A percentile compares a stretch with the other conserved stretches of the same genome.
phyloP scores from a whole-genome alignment of 64 coral and sea anemone species.

The Exaiptasia diaphana region DNA sequence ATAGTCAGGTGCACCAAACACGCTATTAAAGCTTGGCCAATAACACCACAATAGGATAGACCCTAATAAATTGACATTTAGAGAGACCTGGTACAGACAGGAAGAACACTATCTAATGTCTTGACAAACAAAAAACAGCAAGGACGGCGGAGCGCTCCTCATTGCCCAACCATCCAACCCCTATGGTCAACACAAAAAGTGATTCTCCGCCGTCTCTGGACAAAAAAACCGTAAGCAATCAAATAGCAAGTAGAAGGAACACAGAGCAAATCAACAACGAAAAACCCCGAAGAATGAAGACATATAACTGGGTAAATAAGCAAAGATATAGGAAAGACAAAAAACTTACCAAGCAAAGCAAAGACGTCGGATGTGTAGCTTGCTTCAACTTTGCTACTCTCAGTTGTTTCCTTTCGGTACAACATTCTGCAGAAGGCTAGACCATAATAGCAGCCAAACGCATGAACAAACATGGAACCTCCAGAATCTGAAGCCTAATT shows the following conservation, averaged over 20 bases:
- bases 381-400: slow-evolving; percentile 3
- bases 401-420: slow-evolving; percentile 20
- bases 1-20: slow-evolving; percentile 5
- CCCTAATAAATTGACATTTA: neutral
- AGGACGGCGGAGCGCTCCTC: too few species aligned
- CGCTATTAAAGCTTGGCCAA: slow-evolving; percentile 10
- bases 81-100: too few species aligned
- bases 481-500: slow-evolving; percentile 17
- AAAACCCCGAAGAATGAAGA: neutral
- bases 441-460: slow-evolving; percentile 45
- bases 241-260: neutral
- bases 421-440: slow-evolving; percentile 9
- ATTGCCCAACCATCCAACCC: too few species aligned
- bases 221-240: too few species aligned
- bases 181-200: too few species aligned
- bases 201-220: too few species aligned
- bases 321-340: neutral
- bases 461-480: slow-evolving; percentile 21
- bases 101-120: too few species aligned
- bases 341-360: slow-evolving; percentile 13
- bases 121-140: too few species aligned
- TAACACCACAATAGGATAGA: neutral
- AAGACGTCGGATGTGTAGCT: slow-evolving; percentile 27
- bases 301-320: neutral
- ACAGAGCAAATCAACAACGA: too few species aligned